Base-by-base conservation (phyloP, 1,140 invertebrate genomes). In the Penaeus vannamei region DNA sequence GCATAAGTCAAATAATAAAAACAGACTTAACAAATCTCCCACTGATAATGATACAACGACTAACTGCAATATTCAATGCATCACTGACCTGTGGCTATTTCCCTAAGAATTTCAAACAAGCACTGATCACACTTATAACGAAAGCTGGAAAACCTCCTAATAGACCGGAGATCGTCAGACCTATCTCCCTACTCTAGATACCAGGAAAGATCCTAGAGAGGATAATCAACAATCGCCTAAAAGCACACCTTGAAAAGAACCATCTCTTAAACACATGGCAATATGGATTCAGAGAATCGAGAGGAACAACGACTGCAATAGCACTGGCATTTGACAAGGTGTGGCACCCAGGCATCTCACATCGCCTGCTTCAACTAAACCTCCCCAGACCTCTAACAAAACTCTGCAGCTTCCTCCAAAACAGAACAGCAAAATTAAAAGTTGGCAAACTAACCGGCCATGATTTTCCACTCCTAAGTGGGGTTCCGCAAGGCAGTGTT, bases 401-500 rank as follows among this genome's bases (percentile, higher is more conserved):
- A 46, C 3, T 4, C 8, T 19, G 46, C 19, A 62, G 60, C 22
- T 83, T 61, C 20, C 22, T 59, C 17, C 42, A 83, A n/a, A 19
- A 83, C 19, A 83, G 81, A 62, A 61, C 2, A 61, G 81, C 81
- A 1, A 59, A n/a, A 83, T 60, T 83, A 17, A n/a, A 10, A 12
- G 36, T 83, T 29, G n/a, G 26, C 4, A 19, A 26, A 7, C 4
- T n/a, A 8, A 22, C 4, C 29, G 32, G 81, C n/a, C 20, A 23
- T 59, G 61, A 83, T 1, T 22, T 83, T 59, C 19, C 7, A 61
- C 36, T 83, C 4, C 60, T 83, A 29, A 83, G 81, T 61, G 81
- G 81, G 60, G 46, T 83, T 8, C 81, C 81, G 1, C 81, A 83
- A 62, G 81, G 81, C 46, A 83, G 81, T 29, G 46, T 59, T 60